Evolutionary conservation across 2,797 vertebrate genomes (phyloP).

Genomic region (Cryptoblepharus egeriae): DNA sequence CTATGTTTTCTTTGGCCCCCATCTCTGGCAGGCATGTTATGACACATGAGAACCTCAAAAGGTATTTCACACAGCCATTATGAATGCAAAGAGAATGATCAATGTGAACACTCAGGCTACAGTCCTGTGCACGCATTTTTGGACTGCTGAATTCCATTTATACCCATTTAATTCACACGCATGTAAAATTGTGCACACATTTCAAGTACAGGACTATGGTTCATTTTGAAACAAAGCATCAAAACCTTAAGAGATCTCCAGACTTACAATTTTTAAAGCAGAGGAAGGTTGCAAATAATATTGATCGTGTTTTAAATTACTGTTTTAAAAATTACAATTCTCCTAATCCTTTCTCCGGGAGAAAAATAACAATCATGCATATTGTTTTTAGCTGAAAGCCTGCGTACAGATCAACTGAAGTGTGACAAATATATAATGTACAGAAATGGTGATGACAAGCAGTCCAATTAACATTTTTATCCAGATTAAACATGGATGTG

Average conservation of each 20-base stretch:
- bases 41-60: background rate
- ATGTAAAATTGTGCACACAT: background rate
- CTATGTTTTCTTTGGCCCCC: background rate
- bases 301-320: slow-evolving; percentile 38
- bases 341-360: background rate
- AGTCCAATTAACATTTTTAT: slow-evolving; percentile 47
- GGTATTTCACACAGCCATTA: background rate
- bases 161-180: background rate
- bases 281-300: background rate
- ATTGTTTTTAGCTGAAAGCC: slow-evolving; percentile 46
- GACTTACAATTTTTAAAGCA: slow-evolving; percentile 3
- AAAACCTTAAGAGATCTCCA: background rate
- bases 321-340: slow-evolving; percentile 40
- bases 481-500: slow-evolving; percentile 32
- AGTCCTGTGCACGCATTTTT: background rate
- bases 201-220: background rate
- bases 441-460: slow-evolving; percentile 14
- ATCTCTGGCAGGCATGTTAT: background rate
- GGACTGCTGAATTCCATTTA: background rate
- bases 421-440: slow-evolving; percentile 17
- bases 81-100: background rate
- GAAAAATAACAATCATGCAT: background rate
- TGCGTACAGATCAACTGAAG: background rate
- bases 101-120: background rate
- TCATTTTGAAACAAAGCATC: slow-evolving; percentile 1